A percentile compares a stretch with the other conserved stretches of the same genome.
phyloP scores from a whole-genome alignment of 2,113 vertebrate species.

The Tetrao urogallus region DNA sequence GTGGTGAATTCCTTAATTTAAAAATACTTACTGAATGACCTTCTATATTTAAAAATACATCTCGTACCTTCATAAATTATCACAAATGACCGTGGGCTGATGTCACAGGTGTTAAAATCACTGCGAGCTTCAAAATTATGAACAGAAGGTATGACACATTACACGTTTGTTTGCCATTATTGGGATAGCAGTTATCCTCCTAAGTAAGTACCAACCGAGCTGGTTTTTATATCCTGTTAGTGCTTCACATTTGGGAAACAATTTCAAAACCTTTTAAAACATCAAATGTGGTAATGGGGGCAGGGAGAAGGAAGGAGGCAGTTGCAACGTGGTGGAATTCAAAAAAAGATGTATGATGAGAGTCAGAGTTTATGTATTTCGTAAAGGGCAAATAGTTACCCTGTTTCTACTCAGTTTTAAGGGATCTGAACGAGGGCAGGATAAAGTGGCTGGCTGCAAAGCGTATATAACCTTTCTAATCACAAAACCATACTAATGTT shows the following conservation, averaged over 20 bases:
- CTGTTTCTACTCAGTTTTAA: constrained; percentile 21
- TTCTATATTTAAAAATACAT: not conserved
- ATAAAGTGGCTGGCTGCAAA: not conserved
- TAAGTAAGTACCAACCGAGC: not conserved
- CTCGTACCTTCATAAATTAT: not conserved
- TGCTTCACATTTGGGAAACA: not conserved
- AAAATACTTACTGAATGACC: not conserved
- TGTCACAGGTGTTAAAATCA: constrained; percentile 8
- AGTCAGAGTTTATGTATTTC: not conserved
- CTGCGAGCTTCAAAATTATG: not conserved
- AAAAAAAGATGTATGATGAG: not conserved
- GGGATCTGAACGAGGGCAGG: not conserved
- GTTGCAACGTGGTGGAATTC: not conserved
- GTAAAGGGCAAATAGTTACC: not conserved
- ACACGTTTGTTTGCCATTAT: not conserved
- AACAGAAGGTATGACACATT: not conserved
- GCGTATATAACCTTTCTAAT: not conserved
- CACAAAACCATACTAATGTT: constrained; percentile 19
- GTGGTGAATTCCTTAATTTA: not conserved
- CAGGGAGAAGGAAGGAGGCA: not conserved
- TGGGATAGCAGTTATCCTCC: not conserved
- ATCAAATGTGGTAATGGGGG: not conserved
- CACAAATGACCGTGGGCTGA: not conserved
- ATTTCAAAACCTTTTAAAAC: not conserved
- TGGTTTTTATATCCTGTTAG: constrained; percentile 10